A percentile compares a stretch with the other conserved stretches of the same genome.
phyloP scores from a whole-genome alignment of 2,888 invertebrate species.

The Tridacna gigas region DNA sequence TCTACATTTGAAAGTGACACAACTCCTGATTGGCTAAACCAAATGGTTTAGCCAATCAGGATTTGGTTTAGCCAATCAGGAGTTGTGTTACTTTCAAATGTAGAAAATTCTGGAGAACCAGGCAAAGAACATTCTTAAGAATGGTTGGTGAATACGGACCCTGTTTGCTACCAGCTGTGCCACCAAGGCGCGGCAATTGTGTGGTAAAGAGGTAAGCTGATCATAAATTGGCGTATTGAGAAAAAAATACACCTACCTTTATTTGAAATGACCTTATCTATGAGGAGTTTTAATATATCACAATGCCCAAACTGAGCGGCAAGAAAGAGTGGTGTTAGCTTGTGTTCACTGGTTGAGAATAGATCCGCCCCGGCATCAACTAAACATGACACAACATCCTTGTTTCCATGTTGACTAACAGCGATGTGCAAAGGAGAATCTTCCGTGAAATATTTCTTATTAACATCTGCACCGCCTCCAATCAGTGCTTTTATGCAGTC shows the following conservation, averaged over 20 bases:
- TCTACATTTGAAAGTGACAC: too few relatives aligned
- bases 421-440: conserved; percentile 79
- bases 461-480: conserved; percentile 75
- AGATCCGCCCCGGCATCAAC: conserved; percentile 75
- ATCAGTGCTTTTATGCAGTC: conserved; percentile 75
- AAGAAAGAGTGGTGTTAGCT: conserved; percentile 82
- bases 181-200: too few relatives aligned
- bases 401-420: conserved; percentile 67
- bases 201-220: too few relatives aligned
- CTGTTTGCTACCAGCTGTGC: too few relatives aligned
- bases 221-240: too few relatives aligned
- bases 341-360: conserved; percentile 73
- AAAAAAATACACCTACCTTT: not conserved
- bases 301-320: conserved; percentile 82
- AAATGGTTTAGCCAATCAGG: too few relatives aligned
- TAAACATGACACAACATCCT: conserved; percentile 65
- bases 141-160: too few relatives aligned
- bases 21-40: too few relatives aligned
- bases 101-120: too few relatives aligned
- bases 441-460: conserved; percentile 75
- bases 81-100: too few relatives aligned
- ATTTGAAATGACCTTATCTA: conserved; percentile 72
- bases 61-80: too few relatives aligned
- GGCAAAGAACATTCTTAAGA: too few relatives aligned
- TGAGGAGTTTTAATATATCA: conserved; percentile 77